These are phyloP conservation scores for Ethmia dodecea DNA, from an alignment of 2,888 invertebrate species.

Conservation along the genomic window DNA sequence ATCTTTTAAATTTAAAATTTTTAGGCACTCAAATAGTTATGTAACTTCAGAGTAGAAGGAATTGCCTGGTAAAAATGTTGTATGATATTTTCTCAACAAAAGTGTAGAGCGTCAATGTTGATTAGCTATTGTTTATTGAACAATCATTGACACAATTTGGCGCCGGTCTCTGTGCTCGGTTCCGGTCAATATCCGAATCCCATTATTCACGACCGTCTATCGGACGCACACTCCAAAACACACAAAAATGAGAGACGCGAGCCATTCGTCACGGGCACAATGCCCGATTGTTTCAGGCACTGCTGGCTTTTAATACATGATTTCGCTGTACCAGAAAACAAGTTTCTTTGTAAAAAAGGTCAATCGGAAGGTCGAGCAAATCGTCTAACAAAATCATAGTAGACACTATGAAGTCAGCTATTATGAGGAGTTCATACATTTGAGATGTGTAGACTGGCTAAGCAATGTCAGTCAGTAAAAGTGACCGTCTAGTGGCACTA, in stretches of 20 bases:
- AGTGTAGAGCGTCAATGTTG: constrained; percentile 27
- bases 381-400: constrained; percentile 29
- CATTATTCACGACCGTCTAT: constrained; percentile 58
- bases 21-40: no score
- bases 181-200: constrained; percentile 63
- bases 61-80: no score
- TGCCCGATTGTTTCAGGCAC: constrained; percentile 62
- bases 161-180: constrained; percentile 50
- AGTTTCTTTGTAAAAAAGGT: constrained; percentile 40
- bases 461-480: no score
- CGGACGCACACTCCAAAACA: constrained; percentile 64
- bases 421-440: no score
- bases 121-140: constrained; percentile 45
- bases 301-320: constrained; percentile 44
- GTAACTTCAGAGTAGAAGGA: no score
- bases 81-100: constrained; percentile 22
- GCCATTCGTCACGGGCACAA: constrained; percentile 67
- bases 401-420: no score
- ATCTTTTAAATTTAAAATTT: no score
- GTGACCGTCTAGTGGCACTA: no score
- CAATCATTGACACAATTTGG: constrained; percentile 58
- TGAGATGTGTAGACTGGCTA: no score
- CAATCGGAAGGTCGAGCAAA: neutral
- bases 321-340: constrained; percentile 51
- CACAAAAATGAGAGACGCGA: constrained; percentile 60